phyloP scores from a whole-genome alignment of 2,113 vertebrate genomes.

The Cephalopterus ornatus region DNA sequence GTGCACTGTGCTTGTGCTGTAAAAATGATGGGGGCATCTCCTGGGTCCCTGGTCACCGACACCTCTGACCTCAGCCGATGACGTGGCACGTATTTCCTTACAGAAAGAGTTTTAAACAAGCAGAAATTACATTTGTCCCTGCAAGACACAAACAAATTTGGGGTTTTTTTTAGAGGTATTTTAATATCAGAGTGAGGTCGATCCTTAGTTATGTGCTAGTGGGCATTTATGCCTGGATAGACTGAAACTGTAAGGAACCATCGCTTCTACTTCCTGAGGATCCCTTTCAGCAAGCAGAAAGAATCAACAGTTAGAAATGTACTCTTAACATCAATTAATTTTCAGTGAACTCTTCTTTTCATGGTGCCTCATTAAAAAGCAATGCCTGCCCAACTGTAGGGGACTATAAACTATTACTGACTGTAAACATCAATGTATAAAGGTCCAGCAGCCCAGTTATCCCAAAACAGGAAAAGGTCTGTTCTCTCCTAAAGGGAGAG shows the following conservation, averaged over 20 bases:
- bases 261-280: neutral
- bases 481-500: neutral
- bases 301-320: neutral
- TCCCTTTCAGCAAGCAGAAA: neutral
- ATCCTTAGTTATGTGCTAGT: neutral
- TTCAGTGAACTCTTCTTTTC: neutral
- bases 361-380: rapidly evolving
- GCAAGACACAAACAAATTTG: neutral
- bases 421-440: neutral
- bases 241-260: neutral
- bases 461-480: neutral
- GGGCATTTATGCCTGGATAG: neutral
- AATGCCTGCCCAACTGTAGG: neutral
- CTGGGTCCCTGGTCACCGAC: neutral
- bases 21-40: neutral
- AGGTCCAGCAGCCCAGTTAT: neutral
- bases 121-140: neutral
- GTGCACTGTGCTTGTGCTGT: rapidly evolving
- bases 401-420: neutral
- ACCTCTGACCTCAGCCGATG: neutral
- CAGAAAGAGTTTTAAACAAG: neutral
- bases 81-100: neutral
- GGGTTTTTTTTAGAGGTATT: neutral
- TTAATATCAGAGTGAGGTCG: neutral
- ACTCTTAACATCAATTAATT: neutral